Conservation (phyloP, 2,797 vertebrate genomes). For the Borostomias antarcticus region DNA sequence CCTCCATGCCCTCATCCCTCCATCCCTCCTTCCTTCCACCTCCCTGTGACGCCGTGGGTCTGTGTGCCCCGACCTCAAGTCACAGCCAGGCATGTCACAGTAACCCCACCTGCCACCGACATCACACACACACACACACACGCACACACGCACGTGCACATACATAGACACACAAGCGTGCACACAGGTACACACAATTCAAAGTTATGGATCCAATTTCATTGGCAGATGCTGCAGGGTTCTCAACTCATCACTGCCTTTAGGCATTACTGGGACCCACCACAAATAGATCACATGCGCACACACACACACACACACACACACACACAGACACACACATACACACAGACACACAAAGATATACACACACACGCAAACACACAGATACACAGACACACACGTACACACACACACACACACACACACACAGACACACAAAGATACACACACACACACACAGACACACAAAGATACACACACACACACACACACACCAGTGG, state of each 20-base stretch:
- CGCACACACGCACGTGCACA: conserved; percentile 30
- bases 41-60: not conserved
- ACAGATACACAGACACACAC: not conserved
- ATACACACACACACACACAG: too few relatives aligned
- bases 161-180: conserved; percentile 9
- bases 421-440: not conserved
- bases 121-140: conserved; percentile 2
- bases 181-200: not conserved
- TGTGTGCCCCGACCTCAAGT: not conserved
- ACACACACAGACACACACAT: not conserved
- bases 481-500: not conserved
- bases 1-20: too few relatives aligned
- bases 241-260: conserved; percentile 31
- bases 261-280: conserved; percentile 10
- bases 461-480: not conserved
- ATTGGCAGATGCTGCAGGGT: conserved; percentile 24
- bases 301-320: too few relatives aligned
- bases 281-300: not conserved
- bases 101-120: conserved; percentile 26
- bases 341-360: too few relatives aligned
- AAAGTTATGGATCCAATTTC: conserved; percentile 38
- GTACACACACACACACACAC: not conserved
- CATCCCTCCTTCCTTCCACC: not conserved
- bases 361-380: too few relatives aligned
- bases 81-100: conserved; percentile 13